Evolutionary conservation across 2,113 vertebrate species (phyloP).

Genomic region (Antechinus stuartii): DNA sequence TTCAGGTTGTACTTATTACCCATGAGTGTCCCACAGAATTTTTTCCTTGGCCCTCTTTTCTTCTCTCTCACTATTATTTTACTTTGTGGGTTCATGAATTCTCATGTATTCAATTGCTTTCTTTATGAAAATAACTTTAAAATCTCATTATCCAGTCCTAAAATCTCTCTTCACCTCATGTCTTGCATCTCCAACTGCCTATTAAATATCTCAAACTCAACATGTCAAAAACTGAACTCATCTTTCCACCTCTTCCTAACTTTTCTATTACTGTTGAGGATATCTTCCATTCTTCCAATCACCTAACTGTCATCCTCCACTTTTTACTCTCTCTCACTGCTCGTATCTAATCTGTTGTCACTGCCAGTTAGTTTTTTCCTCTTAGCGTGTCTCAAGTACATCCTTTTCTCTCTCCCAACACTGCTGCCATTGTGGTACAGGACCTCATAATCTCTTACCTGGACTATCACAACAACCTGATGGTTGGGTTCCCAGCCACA

Average conservation of each 20-base stretch:
- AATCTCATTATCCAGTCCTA: not conserved
- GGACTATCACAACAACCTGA: not conserved
- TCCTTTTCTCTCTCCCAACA: not conserved
- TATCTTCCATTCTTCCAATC: not conserved
- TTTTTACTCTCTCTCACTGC: not conserved
- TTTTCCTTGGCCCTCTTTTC: not conserved
- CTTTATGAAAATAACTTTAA: not conserved
- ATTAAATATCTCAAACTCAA: not conserved
- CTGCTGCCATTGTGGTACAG: not conserved
- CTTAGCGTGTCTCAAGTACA: not conserved
- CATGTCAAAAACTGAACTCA: not conserved
- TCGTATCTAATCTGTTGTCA: not conserved
- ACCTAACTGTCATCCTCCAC: not conserved
- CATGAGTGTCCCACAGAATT: not conserved
- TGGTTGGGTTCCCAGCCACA: not conserved
- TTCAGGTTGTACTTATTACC: not conserved
- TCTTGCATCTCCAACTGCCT: not conserved
- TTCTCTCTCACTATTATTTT: not conserved
- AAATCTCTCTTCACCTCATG: not conserved
- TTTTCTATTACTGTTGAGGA: not conserved
- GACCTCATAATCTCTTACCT: not conserved
- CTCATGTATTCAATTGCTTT: not conserved
- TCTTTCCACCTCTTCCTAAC: not conserved
- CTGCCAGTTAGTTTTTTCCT: not conserved
- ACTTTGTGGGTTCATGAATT: not conserved